Conservation (phyloP, 2,113 vertebrate genomes). For the Lophotis ruficrista region DNA sequence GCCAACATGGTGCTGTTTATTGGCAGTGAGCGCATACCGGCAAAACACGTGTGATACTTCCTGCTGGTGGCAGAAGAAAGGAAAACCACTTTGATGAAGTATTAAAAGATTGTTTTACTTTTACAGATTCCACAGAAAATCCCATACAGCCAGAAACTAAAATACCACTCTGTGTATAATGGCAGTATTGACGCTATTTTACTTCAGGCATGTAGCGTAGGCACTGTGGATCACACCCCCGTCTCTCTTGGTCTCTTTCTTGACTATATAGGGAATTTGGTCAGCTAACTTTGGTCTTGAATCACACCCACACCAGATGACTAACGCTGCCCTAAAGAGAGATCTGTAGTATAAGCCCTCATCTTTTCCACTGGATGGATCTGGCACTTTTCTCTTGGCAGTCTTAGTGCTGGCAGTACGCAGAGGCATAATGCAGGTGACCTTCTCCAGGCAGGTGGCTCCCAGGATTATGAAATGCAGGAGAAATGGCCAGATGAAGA, state of each 20-base stretch:
- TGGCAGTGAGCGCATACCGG: background rate
- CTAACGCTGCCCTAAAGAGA: constrained; percentile 32
- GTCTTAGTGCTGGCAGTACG: background rate
- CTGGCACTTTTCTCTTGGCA: background rate
- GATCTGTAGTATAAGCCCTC: background rate
- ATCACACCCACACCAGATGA: constrained; percentile 57
- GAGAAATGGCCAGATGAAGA: background rate
- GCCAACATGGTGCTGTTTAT: background rate
- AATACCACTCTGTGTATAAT: constrained; percentile 15
- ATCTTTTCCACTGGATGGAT: background rate
- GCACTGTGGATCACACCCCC: constrained; percentile 1
- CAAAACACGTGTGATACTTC: background rate
- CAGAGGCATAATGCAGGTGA: background rate
- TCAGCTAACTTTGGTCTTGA: constrained; percentile 52
- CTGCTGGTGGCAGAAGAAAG: background rate
- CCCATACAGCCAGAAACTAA: background rate
- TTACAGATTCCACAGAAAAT: constrained; percentile 20
- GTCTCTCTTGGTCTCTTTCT: constrained; percentile 2
- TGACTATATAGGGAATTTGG: constrained; percentile 63
- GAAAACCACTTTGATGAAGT: background rate
- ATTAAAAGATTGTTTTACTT: constrained; percentile 36
- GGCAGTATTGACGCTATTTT: constrained; percentile 11
- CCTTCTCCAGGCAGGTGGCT: background rate
- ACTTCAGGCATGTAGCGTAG: background rate
- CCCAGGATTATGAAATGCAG: background rate